Conservation (phyloP, 2,797 vertebrate species). For the Falco berigora region DNA sequence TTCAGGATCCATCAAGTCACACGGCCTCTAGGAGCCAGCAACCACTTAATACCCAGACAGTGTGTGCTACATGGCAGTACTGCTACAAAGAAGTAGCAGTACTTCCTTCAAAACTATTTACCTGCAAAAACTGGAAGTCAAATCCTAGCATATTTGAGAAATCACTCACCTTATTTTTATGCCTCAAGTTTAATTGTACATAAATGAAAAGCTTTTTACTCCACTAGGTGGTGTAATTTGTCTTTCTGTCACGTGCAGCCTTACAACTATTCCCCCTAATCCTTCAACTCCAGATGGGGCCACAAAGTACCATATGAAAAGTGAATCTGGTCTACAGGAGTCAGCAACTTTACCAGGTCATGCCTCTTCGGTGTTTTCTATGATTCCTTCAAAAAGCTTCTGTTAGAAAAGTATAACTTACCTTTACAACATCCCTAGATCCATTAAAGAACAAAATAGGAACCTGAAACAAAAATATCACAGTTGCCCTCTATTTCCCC, state of each 20-base stretch:
- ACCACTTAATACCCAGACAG: not conserved
- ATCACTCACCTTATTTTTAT: not conserved
- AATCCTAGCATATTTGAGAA: not conserved
- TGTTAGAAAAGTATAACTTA: not conserved
- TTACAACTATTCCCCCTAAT: not conserved
- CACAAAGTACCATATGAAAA: not conserved
- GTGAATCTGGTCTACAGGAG: not conserved
- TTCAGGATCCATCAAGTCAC: not conserved
- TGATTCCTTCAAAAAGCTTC: not conserved
- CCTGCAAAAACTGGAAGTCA: not conserved
- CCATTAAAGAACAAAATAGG: not conserved
- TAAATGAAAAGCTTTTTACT: not conserved
- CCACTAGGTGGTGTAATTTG: slow-evolving; percentile 47
- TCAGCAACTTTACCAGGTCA: not conserved
- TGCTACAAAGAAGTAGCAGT: not conserved
- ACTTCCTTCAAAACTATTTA: not conserved
- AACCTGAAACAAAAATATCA: not conserved
- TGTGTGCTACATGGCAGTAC: not conserved
- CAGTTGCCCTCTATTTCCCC: not conserved
- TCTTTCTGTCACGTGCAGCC: not conserved
- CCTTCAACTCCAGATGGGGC: not conserved
- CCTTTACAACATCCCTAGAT: not conserved
- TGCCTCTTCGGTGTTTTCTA: not conserved
- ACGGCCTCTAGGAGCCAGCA: not conserved
- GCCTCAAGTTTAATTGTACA: not conserved